A percentile compares a stretch with the other conserved stretches of the same genome.
These are phyloP conservation scores for Myanophis thanlyinensis DNA, from an alignment of 2,113 vertebrate species.

Conservation along the genomic window DNA sequence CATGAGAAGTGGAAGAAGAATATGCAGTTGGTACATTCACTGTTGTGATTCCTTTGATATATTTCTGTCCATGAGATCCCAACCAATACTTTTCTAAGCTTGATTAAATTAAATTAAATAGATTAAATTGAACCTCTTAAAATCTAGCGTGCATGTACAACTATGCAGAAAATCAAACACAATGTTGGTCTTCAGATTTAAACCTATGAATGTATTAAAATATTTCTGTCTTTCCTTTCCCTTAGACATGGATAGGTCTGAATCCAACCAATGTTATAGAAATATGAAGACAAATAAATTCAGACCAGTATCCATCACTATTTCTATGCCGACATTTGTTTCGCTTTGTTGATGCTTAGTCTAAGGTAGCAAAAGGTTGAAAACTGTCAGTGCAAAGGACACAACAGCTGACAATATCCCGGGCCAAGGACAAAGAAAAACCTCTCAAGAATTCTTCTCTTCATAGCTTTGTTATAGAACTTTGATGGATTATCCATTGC, in stretches of 20 bases:
- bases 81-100: not conserved
- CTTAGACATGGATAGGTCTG: not conserved
- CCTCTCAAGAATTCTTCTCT: not conserved
- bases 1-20: not conserved
- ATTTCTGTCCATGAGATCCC: not conserved
- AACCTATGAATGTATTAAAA: not conserved
- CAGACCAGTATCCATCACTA: not conserved
- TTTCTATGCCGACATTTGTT: not conserved
- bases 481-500: constrained; percentile 17
- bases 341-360: not conserved
- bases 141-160: not conserved
- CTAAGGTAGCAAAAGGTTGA: not conserved
- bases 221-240: not conserved
- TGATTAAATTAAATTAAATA: not conserved
- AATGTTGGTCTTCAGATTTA: not conserved
- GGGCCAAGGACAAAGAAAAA: constrained; percentile 2
- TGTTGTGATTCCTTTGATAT: not conserved
- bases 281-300: not conserved
- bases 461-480: constrained; percentile 28
- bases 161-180: not conserved
- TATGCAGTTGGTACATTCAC: not conserved
- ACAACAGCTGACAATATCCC: constrained; percentile 4
- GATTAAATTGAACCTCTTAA: not conserved
- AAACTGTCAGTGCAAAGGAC: not conserved
- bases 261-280: not conserved